A percentile compares a stretch with the other conserved stretches of the same genome.
phyloP scores from a whole-genome alignment of 2,888 invertebrate species.

The Falcaria lacertinaria region DNA sequence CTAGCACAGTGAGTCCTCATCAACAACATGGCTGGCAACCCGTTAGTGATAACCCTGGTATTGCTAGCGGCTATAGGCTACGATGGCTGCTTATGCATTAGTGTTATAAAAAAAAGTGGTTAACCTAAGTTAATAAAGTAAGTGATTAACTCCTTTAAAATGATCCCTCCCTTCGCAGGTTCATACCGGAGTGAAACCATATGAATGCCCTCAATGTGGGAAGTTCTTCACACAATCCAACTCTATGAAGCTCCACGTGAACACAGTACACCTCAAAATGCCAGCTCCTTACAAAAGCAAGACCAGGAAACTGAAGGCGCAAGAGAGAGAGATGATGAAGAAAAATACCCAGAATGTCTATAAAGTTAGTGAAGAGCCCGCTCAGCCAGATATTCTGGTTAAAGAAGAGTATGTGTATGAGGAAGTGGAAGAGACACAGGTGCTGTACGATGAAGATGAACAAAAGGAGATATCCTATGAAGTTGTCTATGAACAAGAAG shows the following conservation, averaged over 20 bases:
- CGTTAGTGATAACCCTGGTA: no score
- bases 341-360: not conserved
- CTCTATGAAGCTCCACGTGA: constrained; percentile 58
- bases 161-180: constrained; percentile 39
- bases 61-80: no score
- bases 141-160: no score
- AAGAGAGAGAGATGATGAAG: not conserved
- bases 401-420: not conserved
- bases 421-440: not conserved
- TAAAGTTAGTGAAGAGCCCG: not conserved
- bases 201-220: constrained; percentile 49
- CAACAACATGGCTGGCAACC: no score
- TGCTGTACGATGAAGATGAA: not conserved
- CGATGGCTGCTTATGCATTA: no score
- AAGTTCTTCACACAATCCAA: constrained; percentile 60
- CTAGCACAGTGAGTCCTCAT: no score
- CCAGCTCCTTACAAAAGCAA: constrained; percentile 48
- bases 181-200: constrained; percentile 58
- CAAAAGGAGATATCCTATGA: not conserved
- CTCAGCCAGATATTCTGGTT: not conserved
- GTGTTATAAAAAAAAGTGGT: no score
- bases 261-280: constrained; percentile 52
- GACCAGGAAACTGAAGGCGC: not conserved
- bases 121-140: no score
- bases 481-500: not conserved